Conservation (phyloP, 2,797 vertebrate genomes). For the Chelon auratus region DNA sequence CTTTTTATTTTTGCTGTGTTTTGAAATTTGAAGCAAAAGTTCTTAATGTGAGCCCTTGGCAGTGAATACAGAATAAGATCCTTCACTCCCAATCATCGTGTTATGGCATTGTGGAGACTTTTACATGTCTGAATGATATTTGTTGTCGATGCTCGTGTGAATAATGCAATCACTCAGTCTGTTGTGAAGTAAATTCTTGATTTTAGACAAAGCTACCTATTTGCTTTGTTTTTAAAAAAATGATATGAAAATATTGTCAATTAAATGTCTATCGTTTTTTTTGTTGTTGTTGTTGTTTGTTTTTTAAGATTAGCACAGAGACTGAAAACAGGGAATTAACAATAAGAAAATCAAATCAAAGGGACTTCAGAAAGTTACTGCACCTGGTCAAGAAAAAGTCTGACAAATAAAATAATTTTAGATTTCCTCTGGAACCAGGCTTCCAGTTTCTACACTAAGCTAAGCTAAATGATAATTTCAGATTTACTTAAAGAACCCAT, state of each 20-base stretch:
- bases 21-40: neutral
- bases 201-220: no score
- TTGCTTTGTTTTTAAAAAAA: no score
- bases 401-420: neutral
- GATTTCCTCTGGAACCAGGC: neutral
- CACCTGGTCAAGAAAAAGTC: no score
- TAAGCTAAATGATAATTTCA: neutral
- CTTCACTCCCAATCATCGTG: conserved; percentile 77
- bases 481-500: neutral
- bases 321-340: neutral
- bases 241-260: no score
- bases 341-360: neutral
- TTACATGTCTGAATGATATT: conserved; percentile 73
- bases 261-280: no score
- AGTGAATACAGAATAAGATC: conserved; percentile 75
- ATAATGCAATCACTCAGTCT: conserved; percentile 75
- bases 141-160: conserved; percentile 71
- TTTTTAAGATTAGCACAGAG: neutral
- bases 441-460: conserved; percentile 1
- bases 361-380: no score
- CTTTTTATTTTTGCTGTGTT: no score
- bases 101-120: conserved; percentile 76
- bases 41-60: conserved; percentile 55
- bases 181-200: conserved; percentile 62
- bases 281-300: no score